Base-by-base conservation (phyloP, 2,797 vertebrate genomes). In the Coregonus suidteri region DNA sequence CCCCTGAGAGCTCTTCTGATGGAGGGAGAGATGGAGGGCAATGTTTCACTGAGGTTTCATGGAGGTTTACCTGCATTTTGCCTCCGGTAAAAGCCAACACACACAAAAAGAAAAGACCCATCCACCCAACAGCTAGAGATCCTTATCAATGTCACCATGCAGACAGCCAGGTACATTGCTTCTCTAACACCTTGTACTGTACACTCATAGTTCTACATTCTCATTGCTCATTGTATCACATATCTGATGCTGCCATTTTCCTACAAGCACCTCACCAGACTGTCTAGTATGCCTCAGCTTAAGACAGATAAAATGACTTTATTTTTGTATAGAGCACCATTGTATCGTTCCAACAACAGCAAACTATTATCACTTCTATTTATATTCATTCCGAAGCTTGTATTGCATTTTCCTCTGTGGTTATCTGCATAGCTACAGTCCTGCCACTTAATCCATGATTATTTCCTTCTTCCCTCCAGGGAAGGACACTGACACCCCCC, bases 111-210 rank as follows among this genome's bases (percentile, higher is more conserved):
- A n/a, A n/a, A 86, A 88, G 77, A 2, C 74, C 53, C 41, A 54
- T 52, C 77, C 54, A 52, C 65, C 62, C 77, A 75, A 66, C 75
- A 86, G 74, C 68, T 83, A 71, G 77, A 86, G 87, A 89, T 88
- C 81, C 65, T 84, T 85, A 87, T 88, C 86, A 81, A 87, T 87
- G 83, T 87, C 80, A 82, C 71, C 64, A 47, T 47, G 11, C 41
- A 75, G 66, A 77, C 77, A 78, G 73, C 70, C 62, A n/a, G 56
- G 52, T 67, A 15, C 18, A 76, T 81, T 82, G 66, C 69, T 71
- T 85, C 74, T 78, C 71, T 77, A 54, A 76, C 9, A 80, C 41
- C 41, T 47, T 47, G 9, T 47, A 47, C 41, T 75, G 77, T n/a
- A 9, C 68, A 70, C 79, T 47, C 47, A 79, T 18, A 69, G 67